Evolutionary conservation across 2,888 invertebrate genomes (phyloP).

Genomic region (Agelastica alni): DNA sequence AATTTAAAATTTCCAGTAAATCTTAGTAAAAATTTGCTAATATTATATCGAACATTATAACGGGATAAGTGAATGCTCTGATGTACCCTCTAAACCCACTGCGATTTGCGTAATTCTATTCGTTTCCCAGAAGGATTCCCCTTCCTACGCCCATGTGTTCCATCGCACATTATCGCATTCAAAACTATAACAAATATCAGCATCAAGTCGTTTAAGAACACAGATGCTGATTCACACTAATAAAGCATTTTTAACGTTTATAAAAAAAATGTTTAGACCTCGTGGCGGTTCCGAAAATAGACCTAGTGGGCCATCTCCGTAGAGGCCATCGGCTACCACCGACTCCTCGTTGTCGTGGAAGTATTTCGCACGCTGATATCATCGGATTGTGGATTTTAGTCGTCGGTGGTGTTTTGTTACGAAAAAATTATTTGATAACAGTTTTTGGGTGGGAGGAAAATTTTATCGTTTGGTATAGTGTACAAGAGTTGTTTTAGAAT

Average conservation of each 20-base stretch:
- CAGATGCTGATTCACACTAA: slow-evolving; percentile 48
- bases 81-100: too few species aligned
- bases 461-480: background rate
- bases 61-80: too few species aligned
- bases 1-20: too few species aligned
- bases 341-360: slow-evolving; percentile 40
- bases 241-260: slow-evolving; percentile 36
- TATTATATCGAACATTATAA: too few species aligned
- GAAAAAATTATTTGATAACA: slow-evolving; percentile 1
- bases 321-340: slow-evolving; percentile 19
- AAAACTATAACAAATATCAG: slow-evolving; percentile 27
- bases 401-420: background rate
- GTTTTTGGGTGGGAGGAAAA: background rate
- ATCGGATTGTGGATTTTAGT: slow-evolving; percentile 30
- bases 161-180: slow-evolving; percentile 22
- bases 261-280: slow-evolving; percentile 16
- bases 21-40: too few species aligned
- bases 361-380: slow-evolving; percentile 50
- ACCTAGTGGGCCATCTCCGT: slow-evolving; percentile 33
- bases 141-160: slow-evolving; percentile 15
- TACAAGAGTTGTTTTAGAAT: background rate
- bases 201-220: slow-evolving; percentile 29
- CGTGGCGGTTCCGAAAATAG: slow-evolving; percentile 28
- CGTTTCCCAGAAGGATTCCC: background rate
- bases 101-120: too few species aligned